Evolutionary conservation across 2,797 vertebrate genomes (phyloP).

Genomic region (Betta splendens): DNA sequence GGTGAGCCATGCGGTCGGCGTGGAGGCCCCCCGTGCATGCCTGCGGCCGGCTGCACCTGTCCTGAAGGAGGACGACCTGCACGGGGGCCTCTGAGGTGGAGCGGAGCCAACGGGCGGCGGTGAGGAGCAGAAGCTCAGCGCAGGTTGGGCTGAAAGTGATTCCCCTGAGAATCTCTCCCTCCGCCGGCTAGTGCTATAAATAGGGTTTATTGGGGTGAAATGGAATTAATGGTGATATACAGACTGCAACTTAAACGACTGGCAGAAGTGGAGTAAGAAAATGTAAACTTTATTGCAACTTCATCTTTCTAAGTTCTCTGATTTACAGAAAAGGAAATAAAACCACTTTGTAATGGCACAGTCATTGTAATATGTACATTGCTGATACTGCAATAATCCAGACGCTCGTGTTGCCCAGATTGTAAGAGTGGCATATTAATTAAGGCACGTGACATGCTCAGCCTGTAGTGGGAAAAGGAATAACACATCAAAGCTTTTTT

Average conservation of each 20-base stretch:
- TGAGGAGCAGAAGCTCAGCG: conserved; percentile 43
- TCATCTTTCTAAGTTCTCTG: conserved; percentile 75
- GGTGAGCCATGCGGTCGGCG: conserved; percentile 47
- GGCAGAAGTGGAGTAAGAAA: conserved; percentile 74
- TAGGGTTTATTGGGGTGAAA: conserved; percentile 78
- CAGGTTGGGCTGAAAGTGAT: conserved; percentile 60
- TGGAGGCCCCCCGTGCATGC: conserved; percentile 47
- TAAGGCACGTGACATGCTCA: conserved; percentile 56
- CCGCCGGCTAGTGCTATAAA: conserved; percentile 70
- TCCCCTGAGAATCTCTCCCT: conserved; percentile 68
- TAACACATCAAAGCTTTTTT: conserved; percentile 63
- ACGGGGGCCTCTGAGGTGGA: conserved; percentile 66
- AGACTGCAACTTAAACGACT: conserved; percentile 22
- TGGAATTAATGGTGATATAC: conserved; percentile 70
- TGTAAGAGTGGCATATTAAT: conserved; percentile 67
- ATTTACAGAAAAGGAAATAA: conserved; percentile 81
- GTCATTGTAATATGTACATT: conserved; percentile 77
- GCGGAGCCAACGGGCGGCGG: conserved; percentile 61
- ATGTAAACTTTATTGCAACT: conserved; percentile 87
- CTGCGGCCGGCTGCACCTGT: conserved; percentile 74
- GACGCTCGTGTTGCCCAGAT: conserved; percentile 53
- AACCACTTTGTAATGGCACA: conserved; percentile 77
- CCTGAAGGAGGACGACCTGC: conserved; percentile 49
- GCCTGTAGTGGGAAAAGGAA: conserved; percentile 62
- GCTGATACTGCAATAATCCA: conserved; percentile 76